phyloP scores from a whole-genome alignment of 2,113 vertebrate genomes.

The Brachypteracias leptosomus region DNA sequence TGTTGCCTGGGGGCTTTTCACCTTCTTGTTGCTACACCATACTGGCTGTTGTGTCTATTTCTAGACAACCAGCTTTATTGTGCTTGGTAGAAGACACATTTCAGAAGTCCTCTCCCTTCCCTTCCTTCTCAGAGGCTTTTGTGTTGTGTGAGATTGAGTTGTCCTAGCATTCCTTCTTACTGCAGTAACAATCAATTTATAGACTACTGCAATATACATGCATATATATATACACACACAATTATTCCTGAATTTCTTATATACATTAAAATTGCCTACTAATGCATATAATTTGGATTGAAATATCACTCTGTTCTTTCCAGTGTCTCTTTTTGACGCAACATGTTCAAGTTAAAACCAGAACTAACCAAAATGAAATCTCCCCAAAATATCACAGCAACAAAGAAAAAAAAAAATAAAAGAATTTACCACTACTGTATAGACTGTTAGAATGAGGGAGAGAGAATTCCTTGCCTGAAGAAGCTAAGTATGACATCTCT shows the following conservation, averaged over 20 bases:
- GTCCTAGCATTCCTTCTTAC: not conserved
- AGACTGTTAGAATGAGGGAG: not conserved
- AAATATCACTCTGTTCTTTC: not conserved
- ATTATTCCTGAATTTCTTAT: not conserved
- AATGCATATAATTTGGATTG: not conserved
- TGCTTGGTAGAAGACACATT: not conserved
- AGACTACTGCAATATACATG: not conserved
- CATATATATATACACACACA: rapidly evolving
- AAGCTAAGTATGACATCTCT: not conserved
- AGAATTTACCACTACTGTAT: not conserved
- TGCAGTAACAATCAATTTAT: not conserved
- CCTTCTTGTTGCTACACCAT: not conserved
- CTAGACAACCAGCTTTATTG: not conserved
- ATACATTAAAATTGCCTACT: not conserved
- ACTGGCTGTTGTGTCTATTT: not conserved
- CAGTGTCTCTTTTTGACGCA: not conserved
- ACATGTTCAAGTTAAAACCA: not conserved
- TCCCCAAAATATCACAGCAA: not conserved
- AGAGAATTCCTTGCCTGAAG: not conserved
- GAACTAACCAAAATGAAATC: not conserved
- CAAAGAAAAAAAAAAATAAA: not conserved
- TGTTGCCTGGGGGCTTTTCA: conserved; percentile 8
- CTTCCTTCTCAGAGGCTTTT: not conserved
- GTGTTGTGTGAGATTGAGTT: not conserved
- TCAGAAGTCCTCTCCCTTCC: not conserved